Base-by-base conservation (phyloP, 2,888 invertebrate genomes). In the Gordius sp. region DNA sequence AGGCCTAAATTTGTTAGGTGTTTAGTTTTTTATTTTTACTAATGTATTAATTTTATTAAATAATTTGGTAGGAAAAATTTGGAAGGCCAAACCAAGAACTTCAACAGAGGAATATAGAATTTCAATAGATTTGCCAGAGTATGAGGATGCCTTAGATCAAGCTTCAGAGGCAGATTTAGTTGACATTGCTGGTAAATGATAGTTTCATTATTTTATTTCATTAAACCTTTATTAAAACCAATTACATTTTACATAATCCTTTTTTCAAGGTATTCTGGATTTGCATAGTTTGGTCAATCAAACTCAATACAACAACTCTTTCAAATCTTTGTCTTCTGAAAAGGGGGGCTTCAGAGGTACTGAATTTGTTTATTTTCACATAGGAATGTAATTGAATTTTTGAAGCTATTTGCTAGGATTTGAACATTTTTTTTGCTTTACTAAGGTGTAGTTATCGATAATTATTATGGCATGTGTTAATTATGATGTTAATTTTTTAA, bases 281-380 rank as follows among this genome's bases (percentile, higher is more conserved):
- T 89, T 99, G 77, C 93, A 97, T 74, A 91, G 91, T 61, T 91
- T 99, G 85, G 83, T 99, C 80, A 97, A 91, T 71, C 97, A 99
- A 74, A 89, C 91, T 68, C 97, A 97, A 73, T 97, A 89, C 72
- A 89, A 93, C 74, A 87, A 89, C 60, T 91, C 93, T 41, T 64
- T 71, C 56, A 68, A 70, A 57, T n/a, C 47, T 20, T 20, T 47
- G 4, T 47, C 47, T 4, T n/a, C 47, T 4, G 47, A 47, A 47
- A 47, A 47, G 23, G 47, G 47, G 16, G 47, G 47, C 4, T 47
- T 47, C 20, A 47, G 20, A 20, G 8, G 47, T 47, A 47, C 4
- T 18, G 8, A 8, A 18, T 20, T 47, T 20, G 4, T 47, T 47
- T 47, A 20, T 27, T 41, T 39, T 56, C 24, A 2, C 26, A n/a